Percentiles rank a stretch among this genome's conserved stretches.
Evolutionary conservation across 2,888 invertebrate species (phyloP).

Genomic region (Tetranychus truncatus): DNA sequence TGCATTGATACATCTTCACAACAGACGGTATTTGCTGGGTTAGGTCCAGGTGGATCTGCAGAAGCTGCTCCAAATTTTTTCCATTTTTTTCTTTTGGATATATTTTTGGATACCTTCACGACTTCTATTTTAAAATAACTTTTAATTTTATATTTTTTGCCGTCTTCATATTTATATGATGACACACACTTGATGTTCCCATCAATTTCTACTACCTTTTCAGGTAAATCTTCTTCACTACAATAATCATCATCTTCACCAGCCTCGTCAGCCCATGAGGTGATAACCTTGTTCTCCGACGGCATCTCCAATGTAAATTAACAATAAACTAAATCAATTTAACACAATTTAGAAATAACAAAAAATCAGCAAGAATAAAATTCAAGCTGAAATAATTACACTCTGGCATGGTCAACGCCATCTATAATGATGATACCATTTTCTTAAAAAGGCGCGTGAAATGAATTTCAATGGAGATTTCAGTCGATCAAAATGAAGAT

Average conservation of each 20-base stretch:
- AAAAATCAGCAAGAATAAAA: too few species aligned
- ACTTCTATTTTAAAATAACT: conserved; percentile 76
- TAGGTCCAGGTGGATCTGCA: conserved; percentile 85
- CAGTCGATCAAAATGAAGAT: too few species aligned
- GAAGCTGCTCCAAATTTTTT: conserved; percentile 81
- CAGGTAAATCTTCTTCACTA: conserved; percentile 31
- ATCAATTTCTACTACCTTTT: conserved; percentile 42
- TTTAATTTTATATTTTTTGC: conserved; percentile 54
- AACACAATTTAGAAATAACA: background rate
- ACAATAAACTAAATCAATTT: background rate
- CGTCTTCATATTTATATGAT: conserved; percentile 70
- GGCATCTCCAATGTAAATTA: background rate
- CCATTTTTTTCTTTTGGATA: conserved; percentile 84
- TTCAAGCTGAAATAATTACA: too few species aligned
- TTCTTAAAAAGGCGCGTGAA: too few species aligned
- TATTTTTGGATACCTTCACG: conserved; percentile 53
- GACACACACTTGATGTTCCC: too few species aligned
- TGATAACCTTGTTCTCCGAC: background rate
- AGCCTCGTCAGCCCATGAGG: background rate
- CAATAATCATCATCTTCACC: conserved; percentile 8
- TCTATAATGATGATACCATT: too few species aligned
- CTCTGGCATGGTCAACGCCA: too few species aligned
- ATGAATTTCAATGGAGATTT: too few species aligned
- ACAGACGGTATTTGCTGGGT: conserved; percentile 88
- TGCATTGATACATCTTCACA: conserved; percentile 88